Percentiles rank a stretch among this genome's conserved stretches.
These are phyloP conservation scores for Patiria pectinifera DNA, from an alignment of 53 echinoderm and acorn worm genomes.

Conservation along the genomic window DNA sequence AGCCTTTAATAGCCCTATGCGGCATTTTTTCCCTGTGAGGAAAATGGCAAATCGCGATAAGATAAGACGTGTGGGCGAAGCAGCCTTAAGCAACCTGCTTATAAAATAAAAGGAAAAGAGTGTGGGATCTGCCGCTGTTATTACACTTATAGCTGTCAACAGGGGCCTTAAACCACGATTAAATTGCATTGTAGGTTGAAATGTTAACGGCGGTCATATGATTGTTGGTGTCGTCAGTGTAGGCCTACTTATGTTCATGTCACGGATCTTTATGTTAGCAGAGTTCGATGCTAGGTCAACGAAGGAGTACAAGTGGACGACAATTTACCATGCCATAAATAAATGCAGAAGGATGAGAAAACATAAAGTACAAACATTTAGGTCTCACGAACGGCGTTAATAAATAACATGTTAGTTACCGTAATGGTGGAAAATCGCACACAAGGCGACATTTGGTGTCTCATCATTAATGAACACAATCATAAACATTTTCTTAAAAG, in stretches of 20 bases:
- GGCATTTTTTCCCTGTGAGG: neutral
- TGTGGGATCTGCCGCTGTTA: neutral
- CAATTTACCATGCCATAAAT: too few relatives aligned
- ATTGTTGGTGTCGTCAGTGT: neutral
- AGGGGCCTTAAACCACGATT: conserved; percentile 21
- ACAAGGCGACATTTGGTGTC: too few relatives aligned
- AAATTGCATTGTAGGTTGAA: neutral
- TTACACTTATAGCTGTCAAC: neutral
- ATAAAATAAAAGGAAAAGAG: neutral
- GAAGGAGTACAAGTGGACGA: too few relatives aligned
- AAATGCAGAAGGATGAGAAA: too few relatives aligned
- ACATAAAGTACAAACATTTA: too few relatives aligned
- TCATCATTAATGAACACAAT: too few relatives aligned
- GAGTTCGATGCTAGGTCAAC: neutral
- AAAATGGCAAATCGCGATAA: conserved; percentile 4
- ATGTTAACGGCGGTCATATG: conserved; percentile 15
- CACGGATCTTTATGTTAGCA: neutral
- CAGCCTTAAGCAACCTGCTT: neutral
- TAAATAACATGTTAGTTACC: too few relatives aligned
- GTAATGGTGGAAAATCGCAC: too few relatives aligned
- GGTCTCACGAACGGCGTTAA: too few relatives aligned
- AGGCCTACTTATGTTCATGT: neutral
- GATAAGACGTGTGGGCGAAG: neutral
- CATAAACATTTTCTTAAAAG: too few relatives aligned
- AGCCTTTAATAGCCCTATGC: too few relatives aligned